Evolutionary conservation across 2,113 vertebrate genomes (phyloP).

Genomic region (Pelodiscus sinensis): DNA sequence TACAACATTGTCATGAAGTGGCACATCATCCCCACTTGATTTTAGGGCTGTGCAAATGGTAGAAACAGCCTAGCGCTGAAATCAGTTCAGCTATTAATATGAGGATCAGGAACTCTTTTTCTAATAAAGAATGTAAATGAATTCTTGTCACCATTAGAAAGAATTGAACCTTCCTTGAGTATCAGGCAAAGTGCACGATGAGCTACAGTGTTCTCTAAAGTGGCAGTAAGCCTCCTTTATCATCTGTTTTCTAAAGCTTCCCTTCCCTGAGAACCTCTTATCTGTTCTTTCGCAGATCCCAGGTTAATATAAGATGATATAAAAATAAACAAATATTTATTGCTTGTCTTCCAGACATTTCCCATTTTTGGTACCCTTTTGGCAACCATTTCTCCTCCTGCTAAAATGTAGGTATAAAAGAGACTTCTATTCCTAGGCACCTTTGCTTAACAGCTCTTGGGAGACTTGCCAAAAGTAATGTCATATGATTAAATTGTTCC

Average conservation of each 20-base stretch:
- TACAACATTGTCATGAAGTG: conserved; percentile 1
- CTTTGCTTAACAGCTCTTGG: not conserved
- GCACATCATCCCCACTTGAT: not conserved
- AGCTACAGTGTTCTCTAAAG: not conserved
- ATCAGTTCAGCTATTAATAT: conserved; percentile 18
- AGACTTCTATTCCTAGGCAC: not conserved
- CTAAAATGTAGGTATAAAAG: not conserved
- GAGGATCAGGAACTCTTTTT: conserved; percentile 17
- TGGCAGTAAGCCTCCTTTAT: not conserved
- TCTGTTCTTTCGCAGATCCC: not conserved
- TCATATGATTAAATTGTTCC: not conserved
- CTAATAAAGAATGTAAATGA: not conserved
- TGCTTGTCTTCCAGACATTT: not conserved
- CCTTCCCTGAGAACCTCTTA: not conserved
- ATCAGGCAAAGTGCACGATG: not conserved
- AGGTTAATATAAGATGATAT: not conserved
- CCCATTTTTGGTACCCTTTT: rapidly evolving
- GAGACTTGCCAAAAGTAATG: not conserved
- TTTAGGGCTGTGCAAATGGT: conserved; percentile 21
- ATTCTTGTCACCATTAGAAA: not conserved
- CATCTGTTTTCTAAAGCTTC: not conserved
- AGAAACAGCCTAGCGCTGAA: conserved; percentile 5
- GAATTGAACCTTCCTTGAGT: not conserved
- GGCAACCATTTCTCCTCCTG: not conserved
- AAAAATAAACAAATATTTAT: not conserved